These are phyloP conservation scores for Synodontis membranacea DNA, from an alignment of 2,113 vertebrate genomes.

Conservation along the genomic window DNA sequence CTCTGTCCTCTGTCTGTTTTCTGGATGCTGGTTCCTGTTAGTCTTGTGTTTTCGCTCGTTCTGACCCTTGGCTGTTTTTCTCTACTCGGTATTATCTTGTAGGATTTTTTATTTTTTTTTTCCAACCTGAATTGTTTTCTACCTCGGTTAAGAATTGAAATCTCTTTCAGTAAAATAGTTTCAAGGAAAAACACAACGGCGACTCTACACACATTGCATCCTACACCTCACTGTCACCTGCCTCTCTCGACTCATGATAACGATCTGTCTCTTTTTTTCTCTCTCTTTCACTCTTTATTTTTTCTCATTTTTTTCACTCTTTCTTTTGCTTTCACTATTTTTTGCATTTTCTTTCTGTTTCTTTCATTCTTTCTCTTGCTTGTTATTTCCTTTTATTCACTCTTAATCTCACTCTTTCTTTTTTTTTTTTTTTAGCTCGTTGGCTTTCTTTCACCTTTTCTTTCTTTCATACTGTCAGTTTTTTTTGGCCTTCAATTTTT, in stretches of 20 bases:
- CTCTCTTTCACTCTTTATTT: background rate
- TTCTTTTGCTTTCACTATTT: background rate
- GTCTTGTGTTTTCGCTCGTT: background rate
- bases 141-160: background rate
- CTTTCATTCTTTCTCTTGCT: background rate
- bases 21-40: background rate
- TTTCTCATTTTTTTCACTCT: no score
- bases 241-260: background rate
- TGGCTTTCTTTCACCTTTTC: background rate
- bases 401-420: background rate
- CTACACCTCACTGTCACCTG: background rate
- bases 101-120: no score
- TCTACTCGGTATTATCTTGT: background rate
- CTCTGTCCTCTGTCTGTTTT: background rate
- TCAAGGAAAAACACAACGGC: background rate
- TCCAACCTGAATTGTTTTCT: background rate
- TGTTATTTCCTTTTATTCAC: background rate
- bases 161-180: background rate
- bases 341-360: background rate
- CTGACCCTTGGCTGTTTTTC: background rate
- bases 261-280: background rate
- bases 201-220: background rate
- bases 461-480: background rate
- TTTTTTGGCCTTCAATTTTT: background rate
- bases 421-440: background rate